A percentile compares a stretch with the other conserved stretches of the same genome.
Conservation (phyloP, 2,888 invertebrate genomes). For the Troides helena region DNA sequence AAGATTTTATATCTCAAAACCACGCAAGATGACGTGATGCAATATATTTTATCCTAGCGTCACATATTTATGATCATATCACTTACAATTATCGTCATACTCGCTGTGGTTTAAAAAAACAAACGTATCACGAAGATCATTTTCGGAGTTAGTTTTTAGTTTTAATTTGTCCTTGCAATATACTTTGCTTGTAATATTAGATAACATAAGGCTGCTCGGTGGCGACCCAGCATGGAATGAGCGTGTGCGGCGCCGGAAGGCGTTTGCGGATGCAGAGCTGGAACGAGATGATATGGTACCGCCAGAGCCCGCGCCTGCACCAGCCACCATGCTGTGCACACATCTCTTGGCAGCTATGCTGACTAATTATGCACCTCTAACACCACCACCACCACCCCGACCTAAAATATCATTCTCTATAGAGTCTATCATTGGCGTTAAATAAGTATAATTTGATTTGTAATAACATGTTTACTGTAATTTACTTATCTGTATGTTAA, state of each 20-base stretch:
- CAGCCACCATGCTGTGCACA: conserved; percentile 73
- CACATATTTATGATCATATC: no score
- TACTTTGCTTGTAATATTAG: conserved; percentile 37
- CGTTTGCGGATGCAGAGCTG: conserved; percentile 85
- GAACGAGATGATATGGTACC: conserved; percentile 70
- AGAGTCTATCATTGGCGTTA: conserved; percentile 85
- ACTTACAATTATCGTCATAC: no score
- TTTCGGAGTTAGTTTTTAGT: background rate
- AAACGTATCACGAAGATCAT: background rate
- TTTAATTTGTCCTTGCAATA: background rate
- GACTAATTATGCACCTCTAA: conserved; percentile 56
- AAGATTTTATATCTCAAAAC: no score
- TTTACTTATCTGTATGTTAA: no score
- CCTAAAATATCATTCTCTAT: conserved; percentile 82
- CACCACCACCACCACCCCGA: conserved; percentile 50
- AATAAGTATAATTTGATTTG: conserved; percentile 44
- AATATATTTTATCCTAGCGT: no score
- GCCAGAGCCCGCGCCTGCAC: conserved; percentile 50
- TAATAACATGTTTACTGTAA: no score
- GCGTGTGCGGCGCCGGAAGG: conserved; percentile 77
- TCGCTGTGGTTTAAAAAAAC: no score
- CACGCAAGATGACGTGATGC: no score
- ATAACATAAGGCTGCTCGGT: conserved; percentile 43
- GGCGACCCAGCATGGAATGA: conserved; percentile 74
- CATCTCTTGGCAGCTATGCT: conserved; percentile 69